Evolutionary conservation across 1,140 invertebrate genomes (phyloP).

Genomic region (Leptoteleia sp.): DNA sequence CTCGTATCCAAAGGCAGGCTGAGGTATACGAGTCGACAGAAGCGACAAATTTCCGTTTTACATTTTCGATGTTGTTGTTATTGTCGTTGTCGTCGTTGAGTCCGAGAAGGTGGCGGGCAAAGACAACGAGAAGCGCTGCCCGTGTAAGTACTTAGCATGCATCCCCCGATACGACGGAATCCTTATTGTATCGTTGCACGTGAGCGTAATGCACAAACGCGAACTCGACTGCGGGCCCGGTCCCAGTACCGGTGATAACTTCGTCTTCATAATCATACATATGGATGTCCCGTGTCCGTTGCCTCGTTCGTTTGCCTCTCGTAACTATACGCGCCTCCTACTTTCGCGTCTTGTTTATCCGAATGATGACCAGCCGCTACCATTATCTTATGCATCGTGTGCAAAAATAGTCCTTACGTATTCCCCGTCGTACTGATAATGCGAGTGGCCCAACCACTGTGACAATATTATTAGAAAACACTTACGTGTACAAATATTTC

Average conservation of each 20-base stretch:
- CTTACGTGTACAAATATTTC: conserved; percentile 1
- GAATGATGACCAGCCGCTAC: conserved; percentile 54
- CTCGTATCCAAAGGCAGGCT: neutral
- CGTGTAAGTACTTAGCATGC: conserved; percentile 78
- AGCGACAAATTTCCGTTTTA: conserved; percentile 53
- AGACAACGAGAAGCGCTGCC: conserved; percentile 62
- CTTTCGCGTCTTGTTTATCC: conserved; percentile 57
- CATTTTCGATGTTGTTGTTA: conserved; percentile 40
- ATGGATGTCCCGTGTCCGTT: conserved; percentile 73
- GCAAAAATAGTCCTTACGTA: conserved; percentile 36
- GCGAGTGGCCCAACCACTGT: conserved; percentile 7
- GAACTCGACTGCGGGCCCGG: conserved; percentile 75
- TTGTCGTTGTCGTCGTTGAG: conserved; percentile 21
- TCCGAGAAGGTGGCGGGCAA: conserved; percentile 45
- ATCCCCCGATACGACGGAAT: conserved; percentile 80
- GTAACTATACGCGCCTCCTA: conserved; percentile 53
- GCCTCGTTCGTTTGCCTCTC: conserved; percentile 43
- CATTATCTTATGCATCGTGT: conserved; percentile 24
- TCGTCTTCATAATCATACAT: conserved; percentile 79
- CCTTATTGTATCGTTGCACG: conserved; percentile 82
- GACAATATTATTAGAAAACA: conserved; percentile 20
- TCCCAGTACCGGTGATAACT: conserved; percentile 77
- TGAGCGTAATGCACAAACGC: conserved; percentile 81
- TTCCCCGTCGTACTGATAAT: conserved; percentile 9
- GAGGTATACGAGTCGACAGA: conserved; percentile 12